A percentile compares a stretch with the other conserved stretches of the same genome.
These are phyloP conservation scores for Dryas iulia DNA, from an alignment of 1,140 invertebrate species.

Conservation along the genomic window DNA sequence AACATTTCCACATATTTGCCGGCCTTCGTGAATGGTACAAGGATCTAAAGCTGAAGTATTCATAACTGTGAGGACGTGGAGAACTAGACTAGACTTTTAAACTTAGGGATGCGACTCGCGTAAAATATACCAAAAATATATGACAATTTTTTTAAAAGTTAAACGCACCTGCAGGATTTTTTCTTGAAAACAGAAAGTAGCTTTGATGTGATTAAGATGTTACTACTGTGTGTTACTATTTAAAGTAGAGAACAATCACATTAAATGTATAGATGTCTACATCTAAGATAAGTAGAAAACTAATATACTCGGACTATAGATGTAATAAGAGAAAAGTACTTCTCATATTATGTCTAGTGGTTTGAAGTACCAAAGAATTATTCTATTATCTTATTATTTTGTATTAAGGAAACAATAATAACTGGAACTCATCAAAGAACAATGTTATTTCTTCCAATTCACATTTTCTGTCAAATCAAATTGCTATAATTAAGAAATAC, in stretches of 20 bases:
- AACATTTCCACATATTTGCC: slow-evolving; percentile 26
- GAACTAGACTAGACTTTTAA: slow-evolving; percentile 28
- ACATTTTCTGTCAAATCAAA: neutral
- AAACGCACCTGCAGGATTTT: too few relatives aligned
- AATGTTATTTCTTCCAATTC: neutral
- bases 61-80: slow-evolving; percentile 21
- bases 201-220: neutral
- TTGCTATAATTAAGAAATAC: neutral
- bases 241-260: too few relatives aligned
- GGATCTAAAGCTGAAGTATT: slow-evolving; percentile 30
- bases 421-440: neutral
- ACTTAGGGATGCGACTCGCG: slow-evolving; percentile 23
- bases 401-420: neutral
- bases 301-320: neutral
- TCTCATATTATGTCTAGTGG: too few relatives aligned
- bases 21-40: slow-evolving; percentile 24
- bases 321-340: too few relatives aligned
- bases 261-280: neutral
- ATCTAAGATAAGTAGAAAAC: neutral
- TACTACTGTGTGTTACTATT: too few relatives aligned
- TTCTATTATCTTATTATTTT: neutral
- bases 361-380: too few relatives aligned
- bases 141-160: too few relatives aligned
- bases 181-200: neutral
- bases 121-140: slow-evolving; percentile 1